phyloP scores from a whole-genome alignment of 2,797 vertebrate genomes.

The Tokudaia tokunoshimensis region DNA sequence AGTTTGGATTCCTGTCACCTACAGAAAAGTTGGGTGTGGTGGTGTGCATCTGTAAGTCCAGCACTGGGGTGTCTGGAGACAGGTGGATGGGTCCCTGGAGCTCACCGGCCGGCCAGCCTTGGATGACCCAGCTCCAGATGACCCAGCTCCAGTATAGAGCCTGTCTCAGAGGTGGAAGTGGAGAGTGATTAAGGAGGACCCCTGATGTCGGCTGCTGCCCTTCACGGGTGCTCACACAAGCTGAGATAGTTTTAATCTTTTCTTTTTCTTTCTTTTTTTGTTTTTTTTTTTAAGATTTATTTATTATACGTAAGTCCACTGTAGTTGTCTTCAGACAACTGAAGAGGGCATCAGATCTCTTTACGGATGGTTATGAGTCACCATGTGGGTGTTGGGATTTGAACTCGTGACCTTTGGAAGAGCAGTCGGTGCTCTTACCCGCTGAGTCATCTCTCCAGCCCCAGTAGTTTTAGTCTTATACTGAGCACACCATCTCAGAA shows the following conservation, averaged over 20 bases:
- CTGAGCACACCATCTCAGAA: background rate
- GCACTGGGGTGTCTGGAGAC: background rate
- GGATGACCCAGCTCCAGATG: background rate
- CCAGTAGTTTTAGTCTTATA: constrained; percentile 53
- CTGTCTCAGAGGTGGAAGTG: background rate
- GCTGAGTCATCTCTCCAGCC: too few species aligned
- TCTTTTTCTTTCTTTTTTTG: too few species aligned
- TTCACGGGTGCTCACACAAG: background rate
- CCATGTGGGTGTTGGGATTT: too few species aligned
- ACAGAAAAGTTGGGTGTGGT: background rate
- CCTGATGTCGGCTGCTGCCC: background rate
- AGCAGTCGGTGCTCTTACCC: too few species aligned
- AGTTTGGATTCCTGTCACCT: background rate
- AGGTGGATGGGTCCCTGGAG: background rate
- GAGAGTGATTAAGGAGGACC: background rate
- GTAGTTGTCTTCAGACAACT: too few species aligned
- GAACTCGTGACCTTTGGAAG: too few species aligned
- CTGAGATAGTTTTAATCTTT: constrained; percentile 68
- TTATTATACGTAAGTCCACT: too few species aligned
- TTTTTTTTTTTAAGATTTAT: too few species aligned
- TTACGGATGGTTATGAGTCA: too few species aligned
- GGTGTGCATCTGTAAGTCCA: background rate
- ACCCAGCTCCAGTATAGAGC: background rate
- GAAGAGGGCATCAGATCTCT: too few species aligned
- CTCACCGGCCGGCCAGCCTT: background rate